Base-by-base conservation (phyloP, 2,888 invertebrate species). In the Nemotelus nigrinus region DNA sequence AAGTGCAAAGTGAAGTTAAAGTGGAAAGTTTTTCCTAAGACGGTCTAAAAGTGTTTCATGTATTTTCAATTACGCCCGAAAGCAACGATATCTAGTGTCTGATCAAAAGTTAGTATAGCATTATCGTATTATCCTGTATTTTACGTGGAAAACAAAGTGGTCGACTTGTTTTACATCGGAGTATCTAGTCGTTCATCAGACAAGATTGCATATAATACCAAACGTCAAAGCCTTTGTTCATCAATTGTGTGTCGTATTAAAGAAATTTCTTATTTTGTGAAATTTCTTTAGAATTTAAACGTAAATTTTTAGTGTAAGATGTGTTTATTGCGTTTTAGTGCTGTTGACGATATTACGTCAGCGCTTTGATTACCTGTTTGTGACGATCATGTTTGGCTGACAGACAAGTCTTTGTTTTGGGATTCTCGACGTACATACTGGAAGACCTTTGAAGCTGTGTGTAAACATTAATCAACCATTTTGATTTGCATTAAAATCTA, bases 211-310 rank as follows among this genome's bases (percentile, higher is more conserved):
- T 6, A 43, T 41, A 70, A 58, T n/a, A 39, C 41, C 63, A 74
- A 74, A 74, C 63, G 74, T 74, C 74, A 74, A 74, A 74, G 48
- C 63, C 74, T 74, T 74, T 74, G 74, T 74, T 74, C 74, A 50
- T 45, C 58, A 47, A 25, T 25, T 25, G 25, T 3, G 2, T 53
- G 7, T 53, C 2, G 8, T n/a, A n/a, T 53, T n/a, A 2, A 2
- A 2, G 58, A 58, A 58, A 58, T 58, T n/a, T 10, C 25, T 25
- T 25, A 25, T 25, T 25, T 25, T 25, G 25, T 1, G 25, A 25
- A 25, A 25, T 25, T 25, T 25, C 25, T 25, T 25, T 25, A 1
- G 25, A 25, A 25, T 25, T 25, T 25, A 25, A 25, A 25, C 25
- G 25, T 25, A 25, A 25, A 25, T 25, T 1, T 25, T 25, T 25